A percentile compares a stretch with the other conserved stretches of the same genome.
These are phyloP conservation scores for Peromyscus maniculatus DNA, from an alignment of 2,113 vertebrate genomes.

Conservation along the genomic window DNA sequence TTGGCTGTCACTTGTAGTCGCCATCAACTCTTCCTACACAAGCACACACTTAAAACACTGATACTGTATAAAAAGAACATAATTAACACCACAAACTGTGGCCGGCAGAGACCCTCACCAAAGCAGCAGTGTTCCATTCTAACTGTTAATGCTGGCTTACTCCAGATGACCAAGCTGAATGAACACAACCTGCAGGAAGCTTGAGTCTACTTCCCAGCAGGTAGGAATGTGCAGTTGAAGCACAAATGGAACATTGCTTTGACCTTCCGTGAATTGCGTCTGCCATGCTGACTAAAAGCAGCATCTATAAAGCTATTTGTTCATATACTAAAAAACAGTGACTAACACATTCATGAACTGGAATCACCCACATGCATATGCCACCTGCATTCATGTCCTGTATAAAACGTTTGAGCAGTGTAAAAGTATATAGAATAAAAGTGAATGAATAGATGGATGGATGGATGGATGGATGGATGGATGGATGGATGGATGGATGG, in stretches of 20 bases:
- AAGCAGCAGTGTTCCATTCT: conserved; percentile 31
- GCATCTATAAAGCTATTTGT: not conserved
- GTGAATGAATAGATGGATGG: no score
- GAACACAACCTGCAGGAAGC: conserved; percentile 52
- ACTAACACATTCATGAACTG: conserved; percentile 17
- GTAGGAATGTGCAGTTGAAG: conserved; percentile 65
- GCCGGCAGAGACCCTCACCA: conserved; percentile 34
- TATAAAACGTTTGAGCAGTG: conserved; percentile 31
- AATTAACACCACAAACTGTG: conserved; percentile 23
- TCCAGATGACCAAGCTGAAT: conserved; percentile 74
- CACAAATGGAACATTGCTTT: conserved; percentile 65
- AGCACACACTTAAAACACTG: not conserved
- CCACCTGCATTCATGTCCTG: not conserved
- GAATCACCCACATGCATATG: not conserved
- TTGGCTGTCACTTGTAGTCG: not conserved
- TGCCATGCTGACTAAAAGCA: conserved; percentile 51
- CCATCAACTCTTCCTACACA: not conserved
- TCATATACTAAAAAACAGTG: not conserved
- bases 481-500: no score
- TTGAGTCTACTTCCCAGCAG: conserved; percentile 59
- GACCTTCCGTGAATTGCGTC: conserved; percentile 39
- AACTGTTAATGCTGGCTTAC: not conserved
- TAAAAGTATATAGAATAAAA: not conserved
- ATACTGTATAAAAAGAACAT: conserved; percentile 49
- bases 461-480: no score